Percentiles rank a stretch among this genome's conserved stretches.
Conservation (phyloP, 2,113 vertebrate genomes). For the Catagonus wagneri region DNA sequence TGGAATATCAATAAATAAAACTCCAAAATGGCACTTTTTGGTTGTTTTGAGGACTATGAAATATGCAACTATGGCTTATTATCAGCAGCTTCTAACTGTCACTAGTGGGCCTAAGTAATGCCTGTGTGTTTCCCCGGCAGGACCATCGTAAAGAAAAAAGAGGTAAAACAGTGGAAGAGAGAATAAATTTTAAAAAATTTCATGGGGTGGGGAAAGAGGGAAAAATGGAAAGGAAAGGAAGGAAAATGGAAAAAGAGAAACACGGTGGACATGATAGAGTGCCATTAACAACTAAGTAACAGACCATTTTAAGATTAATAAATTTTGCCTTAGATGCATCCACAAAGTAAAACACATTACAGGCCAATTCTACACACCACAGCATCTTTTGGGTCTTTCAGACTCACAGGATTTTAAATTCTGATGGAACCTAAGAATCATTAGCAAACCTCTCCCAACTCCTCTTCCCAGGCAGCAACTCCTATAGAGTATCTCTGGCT, state of each 20-base stretch:
- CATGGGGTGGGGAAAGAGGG: background rate
- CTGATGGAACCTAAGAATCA: background rate
- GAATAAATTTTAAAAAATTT: background rate
- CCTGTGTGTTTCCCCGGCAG: background rate
- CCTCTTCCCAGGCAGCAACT: background rate
- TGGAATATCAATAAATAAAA: conserved; percentile 31
- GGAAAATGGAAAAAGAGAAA: background rate
- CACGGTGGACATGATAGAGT: background rate
- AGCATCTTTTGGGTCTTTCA: background rate
- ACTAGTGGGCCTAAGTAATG: background rate
- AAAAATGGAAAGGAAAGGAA: background rate
- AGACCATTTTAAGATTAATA: background rate
- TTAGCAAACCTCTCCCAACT: background rate
- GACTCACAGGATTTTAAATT: background rate
- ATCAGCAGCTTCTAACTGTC: conserved; percentile 16
- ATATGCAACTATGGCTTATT: background rate
- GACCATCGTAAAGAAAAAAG: background rate
- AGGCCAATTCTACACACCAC: background rate
- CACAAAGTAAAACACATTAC: background rate
- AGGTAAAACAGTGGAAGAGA: background rate
- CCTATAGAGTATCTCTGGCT: background rate
- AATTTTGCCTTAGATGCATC: background rate
- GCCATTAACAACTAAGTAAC: background rate
- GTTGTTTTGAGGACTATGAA: background rate
- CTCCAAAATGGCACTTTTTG: background rate